Percentiles rank a stretch among this genome's conserved stretches.
phyloP scores from a whole-genome alignment of 2,113 vertebrate species.

The Cariama cristata region DNA sequence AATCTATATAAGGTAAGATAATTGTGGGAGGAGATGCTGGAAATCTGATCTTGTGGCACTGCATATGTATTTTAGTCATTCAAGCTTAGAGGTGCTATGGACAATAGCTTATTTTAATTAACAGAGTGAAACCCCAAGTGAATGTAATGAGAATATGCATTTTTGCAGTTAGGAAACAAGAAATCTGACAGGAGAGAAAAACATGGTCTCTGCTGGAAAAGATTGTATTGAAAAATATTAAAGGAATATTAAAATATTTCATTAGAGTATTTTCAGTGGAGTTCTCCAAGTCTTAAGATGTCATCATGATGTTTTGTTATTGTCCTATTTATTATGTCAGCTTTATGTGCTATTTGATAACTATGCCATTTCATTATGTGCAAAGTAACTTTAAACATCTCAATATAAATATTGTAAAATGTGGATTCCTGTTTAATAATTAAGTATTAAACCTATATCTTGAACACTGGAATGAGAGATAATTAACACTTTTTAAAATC shows the following conservation, averaged over 20 bases:
- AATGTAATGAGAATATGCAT: neutral
- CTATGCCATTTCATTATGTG: neutral
- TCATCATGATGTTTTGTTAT: neutral
- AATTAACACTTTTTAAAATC: neutral
- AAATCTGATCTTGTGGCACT: neutral
- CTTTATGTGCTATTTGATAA: neutral
- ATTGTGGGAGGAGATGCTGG: neutral
- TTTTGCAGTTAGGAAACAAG: neutral
- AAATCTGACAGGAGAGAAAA: neutral
- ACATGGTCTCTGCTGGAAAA: neutral
- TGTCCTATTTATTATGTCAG: neutral
- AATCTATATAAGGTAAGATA: neutral
- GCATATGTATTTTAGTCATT: neutral
- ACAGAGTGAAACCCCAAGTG: neutral
- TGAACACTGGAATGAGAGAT: neutral
- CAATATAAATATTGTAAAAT: neutral
- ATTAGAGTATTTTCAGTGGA: neutral
- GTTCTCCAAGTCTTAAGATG: neutral
- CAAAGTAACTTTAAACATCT: neutral
- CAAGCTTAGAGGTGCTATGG: neutral
- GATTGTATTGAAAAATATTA: neutral
- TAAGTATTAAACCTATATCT: neutral
- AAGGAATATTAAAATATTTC: neutral
- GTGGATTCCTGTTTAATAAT: neutral
- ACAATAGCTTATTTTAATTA: neutral